Evolutionary conservation across 1,140 invertebrate species (phyloP), one percentile per base, ranked within the genome.

Genomic region (Panagrolaimus sp.): DNA sequence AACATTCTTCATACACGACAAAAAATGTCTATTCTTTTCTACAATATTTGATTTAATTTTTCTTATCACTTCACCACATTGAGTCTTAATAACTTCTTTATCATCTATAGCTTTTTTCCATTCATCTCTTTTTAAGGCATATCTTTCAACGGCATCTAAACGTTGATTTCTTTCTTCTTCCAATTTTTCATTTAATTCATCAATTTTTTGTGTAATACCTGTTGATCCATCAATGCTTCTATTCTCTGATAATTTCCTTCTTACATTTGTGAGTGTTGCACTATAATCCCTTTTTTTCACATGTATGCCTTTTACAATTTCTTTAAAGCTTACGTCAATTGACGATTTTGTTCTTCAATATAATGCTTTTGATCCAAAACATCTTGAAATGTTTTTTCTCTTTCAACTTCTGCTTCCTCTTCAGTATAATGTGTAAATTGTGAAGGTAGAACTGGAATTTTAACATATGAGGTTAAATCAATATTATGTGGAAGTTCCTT

Each of bases 341-440:
- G 51, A 11, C 51, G 20, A 16, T 57, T 57, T 11, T 27, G 51
- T 27, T 57, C 51, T 57, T 57, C 51, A 16, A 57, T 27, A 57
- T 57, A 57, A 16, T 57, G 51, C 20, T 57, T 57, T 27, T 57
- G 51, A 57, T 57, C 51, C 20, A 57, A 27, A 16, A 57, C 51
- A 20, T 57, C 51, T 8, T 57, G 51, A 16, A 57, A 57, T 4
- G 51, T 25, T 27, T 16, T 57, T 57, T 57, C 51, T 25, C 51
- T 20, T 27, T 57, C 51, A 57, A 57, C 20, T 57, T 57, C 51
- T 20, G 51, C 51, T 57, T 57, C 51, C 20, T 57, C 51, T 27
- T 57, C 51, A 4, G 51, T 57, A 27, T 57, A 57, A 57, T 57
- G 51, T 13, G 51, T 27, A 25, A 57, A 57, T 8, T 57, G 51